These are phyloP conservation scores for Oreohelix idahoensis DNA, from an alignment of 1,140 invertebrate species.

Conservation along the genomic window DNA sequence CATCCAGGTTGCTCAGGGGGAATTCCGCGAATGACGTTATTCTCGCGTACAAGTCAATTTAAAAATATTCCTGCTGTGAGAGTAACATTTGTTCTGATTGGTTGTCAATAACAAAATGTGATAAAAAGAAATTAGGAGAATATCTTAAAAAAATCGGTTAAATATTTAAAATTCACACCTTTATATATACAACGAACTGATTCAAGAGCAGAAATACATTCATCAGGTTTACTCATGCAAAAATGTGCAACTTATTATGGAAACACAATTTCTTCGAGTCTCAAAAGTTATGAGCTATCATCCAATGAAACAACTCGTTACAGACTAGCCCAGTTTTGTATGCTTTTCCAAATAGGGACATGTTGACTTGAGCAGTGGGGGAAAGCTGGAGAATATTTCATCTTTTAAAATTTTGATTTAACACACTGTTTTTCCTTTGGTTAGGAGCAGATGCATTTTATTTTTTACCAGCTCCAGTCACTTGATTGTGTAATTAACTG, in stretches of 20 bases:
- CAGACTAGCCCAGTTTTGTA: neutral
- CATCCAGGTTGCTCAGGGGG: too few relatives aligned
- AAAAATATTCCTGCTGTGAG: too few relatives aligned
- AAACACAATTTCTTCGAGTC: neutral
- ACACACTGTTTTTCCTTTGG: neutral
- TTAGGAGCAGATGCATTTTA: neutral
- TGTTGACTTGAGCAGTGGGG: constrained; percentile 52
- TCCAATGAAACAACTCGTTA: neutral
- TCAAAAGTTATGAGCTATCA: neutral
- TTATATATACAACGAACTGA: too few relatives aligned
- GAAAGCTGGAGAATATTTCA: neutral
- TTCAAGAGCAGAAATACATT: too few relatives aligned
- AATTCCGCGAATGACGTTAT: too few relatives aligned
- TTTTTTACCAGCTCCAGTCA: neutral
- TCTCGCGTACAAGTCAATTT: too few relatives aligned
- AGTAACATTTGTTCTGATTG: too few relatives aligned
- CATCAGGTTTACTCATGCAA: too few relatives aligned
- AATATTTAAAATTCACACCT: too few relatives aligned
- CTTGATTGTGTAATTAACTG: neutral
- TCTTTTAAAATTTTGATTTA: neutral
- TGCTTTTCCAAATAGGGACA: constrained; percentile 64
- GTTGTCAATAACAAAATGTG: too few relatives aligned
- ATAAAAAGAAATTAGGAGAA: too few relatives aligned
- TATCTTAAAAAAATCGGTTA: too few relatives aligned
- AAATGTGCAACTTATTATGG: neutral